phyloP scores from a whole-genome alignment of 2,797 vertebrate genomes.

The Falco cherrug region DNA sequence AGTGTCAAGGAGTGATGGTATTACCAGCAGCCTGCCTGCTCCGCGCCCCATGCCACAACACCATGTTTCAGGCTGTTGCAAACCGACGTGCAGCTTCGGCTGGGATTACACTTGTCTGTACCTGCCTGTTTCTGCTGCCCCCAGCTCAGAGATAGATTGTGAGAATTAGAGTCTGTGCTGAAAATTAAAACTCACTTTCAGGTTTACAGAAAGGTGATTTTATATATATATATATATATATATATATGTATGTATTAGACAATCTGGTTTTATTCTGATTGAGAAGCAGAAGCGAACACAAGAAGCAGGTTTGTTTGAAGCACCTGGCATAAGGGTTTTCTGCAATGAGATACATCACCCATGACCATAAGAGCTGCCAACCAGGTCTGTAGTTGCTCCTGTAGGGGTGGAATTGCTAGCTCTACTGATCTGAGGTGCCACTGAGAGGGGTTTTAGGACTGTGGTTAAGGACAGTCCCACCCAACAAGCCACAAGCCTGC shows the following conservation, averaged over 20 bases:
- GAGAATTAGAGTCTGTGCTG: background rate
- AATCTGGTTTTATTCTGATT: background rate
- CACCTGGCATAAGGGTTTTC: background rate
- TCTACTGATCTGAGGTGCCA: background rate
- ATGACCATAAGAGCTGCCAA: rapidly evolving
- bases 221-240: too few species aligned
- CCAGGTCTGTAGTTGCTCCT: background rate
- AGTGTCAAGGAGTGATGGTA: rapidly evolving
- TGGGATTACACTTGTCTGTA: background rate
- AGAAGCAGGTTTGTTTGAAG: background rate
- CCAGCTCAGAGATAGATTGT: background rate
- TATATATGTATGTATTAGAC: too few species aligned
- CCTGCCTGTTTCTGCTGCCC: background rate
- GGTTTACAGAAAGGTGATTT: background rate
- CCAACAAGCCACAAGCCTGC: background rate
- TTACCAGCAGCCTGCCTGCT: background rate
- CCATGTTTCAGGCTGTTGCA: background rate
- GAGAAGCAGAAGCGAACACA: background rate
- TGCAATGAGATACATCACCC: background rate
- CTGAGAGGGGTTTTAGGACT: background rate
- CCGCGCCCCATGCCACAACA: rapidly evolving
- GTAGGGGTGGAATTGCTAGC: background rate
- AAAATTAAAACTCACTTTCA: background rate
- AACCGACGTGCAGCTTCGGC: background rate
- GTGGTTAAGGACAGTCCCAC: background rate